Evolutionary conservation across 2,113 vertebrate species (phyloP), one percentile per base, ranked within the genome.

Genomic region (Sander lucioperca): DNA sequence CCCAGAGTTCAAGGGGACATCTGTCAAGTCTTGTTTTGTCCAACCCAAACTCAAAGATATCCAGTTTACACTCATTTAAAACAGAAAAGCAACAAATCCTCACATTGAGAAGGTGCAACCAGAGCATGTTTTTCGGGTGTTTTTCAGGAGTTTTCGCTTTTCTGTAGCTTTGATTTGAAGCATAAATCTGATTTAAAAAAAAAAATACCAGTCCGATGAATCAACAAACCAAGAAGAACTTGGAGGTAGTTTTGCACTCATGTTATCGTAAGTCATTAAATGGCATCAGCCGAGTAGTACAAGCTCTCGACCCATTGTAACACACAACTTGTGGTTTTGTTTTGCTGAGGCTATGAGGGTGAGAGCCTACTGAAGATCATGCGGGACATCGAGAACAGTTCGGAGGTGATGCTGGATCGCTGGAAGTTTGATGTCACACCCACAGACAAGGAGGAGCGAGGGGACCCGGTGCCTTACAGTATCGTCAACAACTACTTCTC

Each of bases 401-500:
- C 96, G 27, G 97, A 97, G 86, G 94, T 99, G 89, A 95, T 97
- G 95, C 92, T 99, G 91, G 98, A 99, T 83, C 97, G 98, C 87
- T 99, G 98, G 98, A 97, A 96, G 48, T 96, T 99, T 0, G 97
- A 99, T 1, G 95, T 99, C 68, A 94, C 96, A 51, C 96, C 97
- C 57, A 95, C 96, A 1, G 97, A 99, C 93, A 97, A 97, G 93
- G 97, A 98, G 63, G 97, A 98, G 92, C 96, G 96, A 73, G 97
- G 97, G 65, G 97, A 98, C 91, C 97, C 97, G 79, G 97, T 98
- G 95, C 98, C 98, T 94, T 98, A 99, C 94, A 96, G 95, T 77
- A 99, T 99, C 86, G 94, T 99, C 80, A 99, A 99, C 94, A 99
- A 98, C 94, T 99, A 99, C 91, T 98, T 99, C 93, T 99, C 97